These are phyloP conservation scores for Harpagoxenus sublaevis DNA, from an alignment of 2,888 invertebrate species.

Conservation along the genomic window DNA sequence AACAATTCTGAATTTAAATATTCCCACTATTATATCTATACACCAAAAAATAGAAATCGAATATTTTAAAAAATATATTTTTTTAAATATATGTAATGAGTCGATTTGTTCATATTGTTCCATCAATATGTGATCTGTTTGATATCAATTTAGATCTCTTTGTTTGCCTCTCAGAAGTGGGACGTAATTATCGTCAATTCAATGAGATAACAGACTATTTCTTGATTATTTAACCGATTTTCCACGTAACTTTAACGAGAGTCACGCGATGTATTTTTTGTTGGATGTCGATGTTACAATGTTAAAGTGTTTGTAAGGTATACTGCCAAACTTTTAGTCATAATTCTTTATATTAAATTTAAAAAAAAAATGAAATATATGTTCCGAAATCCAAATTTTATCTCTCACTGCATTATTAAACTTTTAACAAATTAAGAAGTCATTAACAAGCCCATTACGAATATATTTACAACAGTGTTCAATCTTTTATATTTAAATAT, in stretches of 20 bases:
- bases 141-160: slow-evolving; percentile 7
- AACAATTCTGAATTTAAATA: too few species aligned
- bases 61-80: too few species aligned
- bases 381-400: background rate
- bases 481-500: background rate
- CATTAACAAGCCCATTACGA: background rate
- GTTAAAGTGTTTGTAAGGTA: background rate
- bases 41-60: too few species aligned
- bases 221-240: slow-evolving; percentile 81
- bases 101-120: background rate
- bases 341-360: background rate
- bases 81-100: too few species aligned
- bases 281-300: slow-evolving; percentile 57
- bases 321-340: background rate
- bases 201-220: slow-evolving; percentile 56
- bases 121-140: background rate
- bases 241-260: slow-evolving; percentile 82
- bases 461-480: background rate
- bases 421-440: background rate
- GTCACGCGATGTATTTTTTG: slow-evolving; percentile 40
- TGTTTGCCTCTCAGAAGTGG: slow-evolving; percentile 48
- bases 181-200: slow-evolving; percentile 68
- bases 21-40: too few species aligned
- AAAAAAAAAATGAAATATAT: background rate
- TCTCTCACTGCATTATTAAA: background rate